Evolutionary conservation across 2,113 vertebrate species (phyloP), one percentile per base, ranked within the genome.

Genomic region (Gopherus flavomarginatus): DNA sequence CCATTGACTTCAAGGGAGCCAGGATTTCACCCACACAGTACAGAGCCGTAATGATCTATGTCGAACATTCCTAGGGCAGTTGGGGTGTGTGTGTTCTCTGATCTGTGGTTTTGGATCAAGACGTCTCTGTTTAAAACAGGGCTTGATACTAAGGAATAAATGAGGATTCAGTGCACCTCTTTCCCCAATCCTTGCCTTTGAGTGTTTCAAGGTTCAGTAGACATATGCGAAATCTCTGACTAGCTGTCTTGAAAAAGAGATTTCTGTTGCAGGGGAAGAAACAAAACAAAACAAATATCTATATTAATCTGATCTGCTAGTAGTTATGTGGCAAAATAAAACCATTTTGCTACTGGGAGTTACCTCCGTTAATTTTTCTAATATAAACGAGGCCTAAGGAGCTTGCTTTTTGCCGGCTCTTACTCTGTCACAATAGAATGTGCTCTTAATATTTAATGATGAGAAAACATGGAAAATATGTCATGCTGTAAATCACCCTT

Each of bases 391-490:
- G 86, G 94, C 90, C 93, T 95, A 83, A 10, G 97, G 88, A 90
- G 96, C 96, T 62, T 96, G 91, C 92, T 90, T 97, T 97, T 98
- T 98, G 98, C 96, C 97, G 97, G 95, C 94, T 86, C 97, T 72
- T 91, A 92, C n/a, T 80, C 93, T 96, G 90, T 82, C 79, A 90
- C 93, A 96, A 82, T 94, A 96, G 91, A 97, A 97, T 90, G 94
- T 52, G 26, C n/a, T 91, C 86, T 95, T 93, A 98, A 98, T 98
- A 97, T 97, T 98, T 98, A 95, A 98, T 96, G 59, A 75, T 75
- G 93, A 96, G 93, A 95, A 98, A 93, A 97, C 90, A 97, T 14
- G 92, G 98, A 98, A 98, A 98, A 98, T 96, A 85, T 91, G 82
- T 94, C 96, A 88, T 92, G 91, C 92, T 57, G 86, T 96, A 97